Base-by-base conservation (phyloP, 2,113 vertebrate genomes). In the Dryoscopus gambensis region DNA sequence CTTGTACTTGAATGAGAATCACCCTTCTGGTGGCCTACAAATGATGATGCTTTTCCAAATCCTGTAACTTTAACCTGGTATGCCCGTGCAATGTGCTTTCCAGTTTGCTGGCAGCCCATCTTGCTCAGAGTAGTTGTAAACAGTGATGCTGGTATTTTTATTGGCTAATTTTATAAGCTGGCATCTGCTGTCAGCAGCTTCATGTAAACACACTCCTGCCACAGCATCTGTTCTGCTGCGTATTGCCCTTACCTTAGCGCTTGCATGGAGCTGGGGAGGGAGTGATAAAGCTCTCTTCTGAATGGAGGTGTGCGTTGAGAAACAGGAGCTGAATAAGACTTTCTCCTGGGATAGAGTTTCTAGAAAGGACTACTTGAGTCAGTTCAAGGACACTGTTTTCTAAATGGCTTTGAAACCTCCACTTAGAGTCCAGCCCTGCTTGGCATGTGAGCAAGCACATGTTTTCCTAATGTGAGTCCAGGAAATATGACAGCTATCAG, bases 171-270 rank as follows among this genome's bases (percentile, higher is more conserved):
- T 89, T 91, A 55, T 87, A 97, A 95, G 92, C 77, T 86, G 53
- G 95, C 96, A 98, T 98, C 97, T 98, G 97, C 88, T 93, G 76
- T 76, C 84, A 95, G 93, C 93, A 95, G 94, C 95, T 96, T 97
- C 96, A 13, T 95, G 96, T 97, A 98, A 98, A 98, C 95, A 97
- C 75, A 84, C 89, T 97, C 95, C 92, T 93, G 95, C 95, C 76
- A 79, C 42, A 96, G 96, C 97, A 98, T 98, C 97, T 98, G 98
- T 93, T 97, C 95, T 75, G 55, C 92, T 95, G 96, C 73, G 84
- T 87, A 85, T 75, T 96, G 94, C 97, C 96, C 87, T 91, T 95
- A 97, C 95, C 93, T 84, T 90, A 71, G 86, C 1, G 57, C 84
- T 95, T 50, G 2, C 77, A 74, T 63, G 87, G 95, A 89, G 84